These are phyloP conservation scores for Odontesthes bonariensis DNA, from an alignment of 2,113 vertebrate genomes.

Conservation along the genomic window DNA sequence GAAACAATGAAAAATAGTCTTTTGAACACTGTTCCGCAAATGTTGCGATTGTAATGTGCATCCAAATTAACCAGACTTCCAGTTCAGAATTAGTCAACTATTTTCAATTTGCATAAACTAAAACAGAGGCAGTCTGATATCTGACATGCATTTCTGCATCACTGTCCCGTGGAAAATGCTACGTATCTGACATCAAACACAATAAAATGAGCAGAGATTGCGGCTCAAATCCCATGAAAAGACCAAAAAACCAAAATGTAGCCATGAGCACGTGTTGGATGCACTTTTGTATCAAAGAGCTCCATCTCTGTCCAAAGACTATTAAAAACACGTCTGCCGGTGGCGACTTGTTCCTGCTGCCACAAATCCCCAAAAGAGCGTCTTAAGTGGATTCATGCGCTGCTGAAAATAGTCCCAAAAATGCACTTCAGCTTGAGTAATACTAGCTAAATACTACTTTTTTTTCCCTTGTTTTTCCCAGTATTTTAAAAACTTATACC, in stretches of 20 bases:
- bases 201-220: conserved; percentile 9
- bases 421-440: conserved; percentile 42
- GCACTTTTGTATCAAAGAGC: background rate
- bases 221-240: conserved; percentile 4
- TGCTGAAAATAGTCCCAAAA: conserved; percentile 41
- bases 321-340: conserved; percentile 24
- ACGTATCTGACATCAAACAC: conserved; percentile 20
- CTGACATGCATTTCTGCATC: conserved; percentile 12
- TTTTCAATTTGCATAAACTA: conserved; percentile 17
- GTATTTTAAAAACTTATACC: conserved; percentile 4
- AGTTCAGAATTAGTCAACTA: background rate
- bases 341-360: conserved; percentile 6
- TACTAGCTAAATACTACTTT: conserved; percentile 17
- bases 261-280: background rate
- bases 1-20: background rate
- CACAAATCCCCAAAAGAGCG: conserved; percentile 26
- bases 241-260: conserved; percentile 7
- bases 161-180: conserved; percentile 24
- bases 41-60: conserved; percentile 17
- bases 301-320: background rate
- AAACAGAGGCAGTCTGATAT: conserved; percentile 12
- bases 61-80: conserved; percentile 16
- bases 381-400: conserved; percentile 38
- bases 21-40: conserved; percentile 14
- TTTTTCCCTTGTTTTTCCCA: background rate